These are phyloP conservation scores for Piscicola geometra DNA, from an alignment of 2,888 invertebrate species.

Conservation along the genomic window DNA sequence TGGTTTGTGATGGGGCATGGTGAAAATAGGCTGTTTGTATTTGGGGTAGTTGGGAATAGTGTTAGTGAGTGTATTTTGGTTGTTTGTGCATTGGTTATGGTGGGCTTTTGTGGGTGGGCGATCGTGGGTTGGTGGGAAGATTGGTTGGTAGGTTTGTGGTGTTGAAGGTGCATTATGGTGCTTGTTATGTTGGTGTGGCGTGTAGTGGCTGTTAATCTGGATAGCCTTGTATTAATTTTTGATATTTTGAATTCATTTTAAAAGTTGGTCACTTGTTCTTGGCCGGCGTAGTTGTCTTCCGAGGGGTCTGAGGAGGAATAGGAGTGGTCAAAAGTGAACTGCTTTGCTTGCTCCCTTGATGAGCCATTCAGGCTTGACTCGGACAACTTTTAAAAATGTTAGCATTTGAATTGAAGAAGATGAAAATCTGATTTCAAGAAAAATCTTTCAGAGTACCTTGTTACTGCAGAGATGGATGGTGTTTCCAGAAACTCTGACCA, in stretches of 20 bases:
- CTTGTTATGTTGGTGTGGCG: no score
- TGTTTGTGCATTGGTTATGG: no score
- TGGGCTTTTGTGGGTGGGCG: no score
- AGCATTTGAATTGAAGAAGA: neutral
- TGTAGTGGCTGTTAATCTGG: no score
- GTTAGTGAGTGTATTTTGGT: no score
- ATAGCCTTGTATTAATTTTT: no score
- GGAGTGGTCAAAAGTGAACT: conserved; percentile 54
- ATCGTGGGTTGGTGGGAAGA: no score
- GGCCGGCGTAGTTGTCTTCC: conserved; percentile 48
- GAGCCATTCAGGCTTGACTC: neutral
- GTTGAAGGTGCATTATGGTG: no score
- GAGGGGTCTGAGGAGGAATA: conserved; percentile 50
- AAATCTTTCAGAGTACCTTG: conserved; percentile 45
- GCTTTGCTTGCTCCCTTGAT: conserved; percentile 49
- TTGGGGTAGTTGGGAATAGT: no score
- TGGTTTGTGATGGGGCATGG: no score
- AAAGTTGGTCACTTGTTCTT: conserved; percentile 47
- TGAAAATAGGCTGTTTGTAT: no score
- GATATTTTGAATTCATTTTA: neutral
- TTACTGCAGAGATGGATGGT: conserved; percentile 51
- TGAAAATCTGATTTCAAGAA: neutral
- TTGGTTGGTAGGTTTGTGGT: no score
- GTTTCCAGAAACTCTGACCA: conserved; percentile 50
- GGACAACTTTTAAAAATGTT: neutral